phyloP scores from a whole-genome alignment of 2,888 invertebrate species.

The Pegoplata infirma region DNA sequence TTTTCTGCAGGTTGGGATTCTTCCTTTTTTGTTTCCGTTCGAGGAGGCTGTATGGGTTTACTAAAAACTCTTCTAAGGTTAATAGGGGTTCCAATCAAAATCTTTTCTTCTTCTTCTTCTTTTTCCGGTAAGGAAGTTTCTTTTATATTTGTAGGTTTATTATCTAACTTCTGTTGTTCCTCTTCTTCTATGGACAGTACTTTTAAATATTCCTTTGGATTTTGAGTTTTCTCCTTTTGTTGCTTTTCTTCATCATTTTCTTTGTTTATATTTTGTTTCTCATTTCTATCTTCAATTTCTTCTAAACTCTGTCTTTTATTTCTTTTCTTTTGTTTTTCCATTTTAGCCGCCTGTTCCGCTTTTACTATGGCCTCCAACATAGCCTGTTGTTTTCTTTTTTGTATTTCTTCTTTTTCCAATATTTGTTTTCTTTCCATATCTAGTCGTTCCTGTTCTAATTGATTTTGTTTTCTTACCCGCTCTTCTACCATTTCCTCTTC shows the following conservation, averaged over 20 bases:
- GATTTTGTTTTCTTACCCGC: constrained; percentile 86
- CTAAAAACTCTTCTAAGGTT: constrained; percentile 73
- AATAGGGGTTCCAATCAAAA: constrained; percentile 77
- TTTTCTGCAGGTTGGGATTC: constrained; percentile 67
- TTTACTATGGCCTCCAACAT: constrained; percentile 88
- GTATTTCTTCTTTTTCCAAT: constrained; percentile 85
- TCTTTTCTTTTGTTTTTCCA: constrained; percentile 82
- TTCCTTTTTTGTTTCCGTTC: constrained; percentile 3
- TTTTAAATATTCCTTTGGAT: constrained; percentile 63
- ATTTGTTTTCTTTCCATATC: constrained; percentile 85
- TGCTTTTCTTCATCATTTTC: not conserved
- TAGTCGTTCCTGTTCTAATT: constrained; percentile 83
- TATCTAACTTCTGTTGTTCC: constrained; percentile 5
- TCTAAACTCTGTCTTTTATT: constrained; percentile 67
- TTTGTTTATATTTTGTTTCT: not conserved
- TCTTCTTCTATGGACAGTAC: constrained; percentile 68
- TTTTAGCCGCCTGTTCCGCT: constrained; percentile 86
- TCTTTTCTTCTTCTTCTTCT: constrained; percentile 71
- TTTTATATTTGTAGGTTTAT: not conserved
- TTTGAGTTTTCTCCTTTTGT: not conserved
- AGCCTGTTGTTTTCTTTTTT: constrained; percentile 85
- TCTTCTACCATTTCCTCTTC: constrained; percentile 91
- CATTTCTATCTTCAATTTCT: constrained; percentile 22
- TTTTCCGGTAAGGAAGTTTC: not conserved
- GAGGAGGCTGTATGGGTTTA: constrained; percentile 69